phyloP scores from a whole-genome alignment of 2,888 invertebrate species.

The Acrobasis repandana region DNA sequence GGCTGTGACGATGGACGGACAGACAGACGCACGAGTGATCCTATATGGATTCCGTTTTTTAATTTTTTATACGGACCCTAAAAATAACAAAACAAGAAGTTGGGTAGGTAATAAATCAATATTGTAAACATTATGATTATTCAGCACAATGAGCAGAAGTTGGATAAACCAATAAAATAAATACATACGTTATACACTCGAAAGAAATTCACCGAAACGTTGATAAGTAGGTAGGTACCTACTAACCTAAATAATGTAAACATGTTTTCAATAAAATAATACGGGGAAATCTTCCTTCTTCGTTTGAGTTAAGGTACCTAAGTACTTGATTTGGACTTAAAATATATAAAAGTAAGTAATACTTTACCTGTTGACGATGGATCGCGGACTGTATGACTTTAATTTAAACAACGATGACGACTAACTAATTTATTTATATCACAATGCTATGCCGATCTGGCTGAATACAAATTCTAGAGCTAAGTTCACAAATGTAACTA shows the following conservation, averaged over 20 bases:
- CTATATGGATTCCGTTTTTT: background rate
- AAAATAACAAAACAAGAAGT: background rate
- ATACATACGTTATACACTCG: background rate
- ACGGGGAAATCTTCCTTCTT: constrained; percentile 4
- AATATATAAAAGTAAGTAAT: background rate
- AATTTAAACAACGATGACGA: too few relatives aligned
- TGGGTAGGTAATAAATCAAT: constrained; percentile 20
- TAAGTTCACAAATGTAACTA: too few relatives aligned
- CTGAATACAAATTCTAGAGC: too few relatives aligned
- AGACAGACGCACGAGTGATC: too few relatives aligned
- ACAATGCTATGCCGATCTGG: too few relatives aligned
- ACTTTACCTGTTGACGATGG: too few relatives aligned
- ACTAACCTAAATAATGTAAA: background rate
- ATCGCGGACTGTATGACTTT: too few relatives aligned
- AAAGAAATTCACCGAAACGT: constrained; percentile 9
- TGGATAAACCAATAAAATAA: constrained; percentile 17
- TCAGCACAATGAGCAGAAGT: constrained; percentile 27
- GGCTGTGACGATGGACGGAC: too few relatives aligned
- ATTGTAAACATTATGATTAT: constrained; percentile 26
- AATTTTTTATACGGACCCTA: background rate
- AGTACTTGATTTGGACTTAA: background rate
- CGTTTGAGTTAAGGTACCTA: too few relatives aligned
- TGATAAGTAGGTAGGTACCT: background rate
- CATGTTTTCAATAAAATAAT: constrained; percentile 20
- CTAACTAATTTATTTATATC: too few relatives aligned